Base-by-base conservation (phyloP, 2,797 vertebrate species). In the Propithecus perrieri region DNA sequence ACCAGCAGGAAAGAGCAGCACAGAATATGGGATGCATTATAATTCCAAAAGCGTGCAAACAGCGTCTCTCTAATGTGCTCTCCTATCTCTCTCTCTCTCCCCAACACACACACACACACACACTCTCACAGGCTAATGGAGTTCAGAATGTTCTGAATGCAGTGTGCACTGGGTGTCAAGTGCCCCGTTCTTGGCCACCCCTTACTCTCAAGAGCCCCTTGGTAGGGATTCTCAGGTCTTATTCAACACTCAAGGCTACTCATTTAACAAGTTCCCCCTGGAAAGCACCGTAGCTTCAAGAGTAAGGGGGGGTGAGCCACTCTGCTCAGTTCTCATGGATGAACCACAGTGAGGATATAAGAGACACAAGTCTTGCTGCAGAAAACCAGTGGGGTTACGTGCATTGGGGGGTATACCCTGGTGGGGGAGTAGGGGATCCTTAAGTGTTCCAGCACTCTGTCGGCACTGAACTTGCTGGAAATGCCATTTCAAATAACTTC, bases 381-480 rank as follows among this genome's bases (percentile, higher is more conserved):
- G 75, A 84, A 94, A 95, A 59, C 28, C 65, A 65, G 17, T 8
- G 0, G 9, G 1, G 84, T 55, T 26, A 20, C 71, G 11, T 0
- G 0, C 14, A 5, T 65, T 33, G 33, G 8, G 0, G 0, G 17
- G n/a, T 26, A 57, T 24, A 57, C 22, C 57, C 57, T 11, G 9
- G 57, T 4, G 1, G 24, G 5, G 17, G 0, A 10, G 0, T 24
- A 33, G 20, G 33, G 50, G 11, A 81, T 6, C 41, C 81, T 43
- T 2, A 24, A 20, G 57, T 8, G 61, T 18, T 24, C 43, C 22
- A 28, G 69, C 95, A 43, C 50, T 63, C 69, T 59, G 1, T 85
- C 87, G 81, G 65, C 87, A 46, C 50, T 10, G 76, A 87, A 81
- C 46, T 90, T 79, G 67, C 95, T 85, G 46, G 80, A 90, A 85